Evolutionary conservation across 2,113 vertebrate species (phyloP), one percentile per base, ranked within the genome.

Genomic region (Erinaceus europaeus): DNA sequence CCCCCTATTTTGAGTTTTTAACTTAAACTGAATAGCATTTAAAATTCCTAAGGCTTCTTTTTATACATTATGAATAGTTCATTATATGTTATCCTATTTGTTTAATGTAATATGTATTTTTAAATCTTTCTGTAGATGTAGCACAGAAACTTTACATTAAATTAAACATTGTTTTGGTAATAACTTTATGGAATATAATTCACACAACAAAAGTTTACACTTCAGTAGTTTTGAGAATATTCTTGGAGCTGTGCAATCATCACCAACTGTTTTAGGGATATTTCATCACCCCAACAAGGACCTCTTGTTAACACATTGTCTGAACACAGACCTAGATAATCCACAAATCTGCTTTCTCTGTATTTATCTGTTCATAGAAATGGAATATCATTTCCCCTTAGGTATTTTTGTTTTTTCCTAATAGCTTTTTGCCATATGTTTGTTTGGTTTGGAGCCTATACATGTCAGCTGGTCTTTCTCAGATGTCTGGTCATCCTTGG

Each of bases 21-120:
- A 52, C 75, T 68, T 84, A 52, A 88, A 86, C n/a, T 52, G n/a
- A n/a, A 88, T n/a, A n/a, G 10, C 3, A 64, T 29, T 94, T 83
- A 34, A 62, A 57, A 79, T 83, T 86, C 65, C 32, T 48, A 38
- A 83, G 68, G 27, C 17, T 27, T 14, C 34, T 76, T 69, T 68
- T 55, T 17, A 8, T 80, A 42, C 53, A 18, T 53, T 50, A 12
- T 46, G 69, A 87, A 76, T 67, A 23, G 65, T 87, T 20, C 34
- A 79, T 74, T 84, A 59, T 48, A 46, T 79, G 44, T 80, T 44
- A 65, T 83, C 74, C n/a, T 40, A 44, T 64, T 84, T 67, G 38
- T 68, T 59, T 80, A 25, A 72, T 57, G n/a, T 5, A 48, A 14
- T 59, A 1, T n/a, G 27, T 76, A 61, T 83, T 48, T 23, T 91